phyloP scores from a whole-genome alignment of 2,113 vertebrate genomes.

The Hirundichthys speculiger region DNA sequence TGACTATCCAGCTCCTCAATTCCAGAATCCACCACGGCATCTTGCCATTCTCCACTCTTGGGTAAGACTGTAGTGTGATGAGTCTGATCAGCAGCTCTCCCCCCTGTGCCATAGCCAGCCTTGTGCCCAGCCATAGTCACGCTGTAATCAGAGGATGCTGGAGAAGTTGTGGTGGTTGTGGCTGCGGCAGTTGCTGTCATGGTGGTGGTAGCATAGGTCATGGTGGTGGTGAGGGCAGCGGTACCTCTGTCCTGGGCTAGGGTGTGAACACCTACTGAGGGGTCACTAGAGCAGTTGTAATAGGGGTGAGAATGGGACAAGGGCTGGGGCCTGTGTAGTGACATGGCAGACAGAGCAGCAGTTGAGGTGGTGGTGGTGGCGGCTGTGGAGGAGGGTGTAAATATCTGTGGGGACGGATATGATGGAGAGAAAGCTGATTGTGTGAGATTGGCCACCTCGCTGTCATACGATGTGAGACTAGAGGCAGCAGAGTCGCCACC shows the following conservation, averaged over 20 bases:
- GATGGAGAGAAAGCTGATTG: constrained; percentile 83
- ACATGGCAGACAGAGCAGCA: constrained; percentile 45
- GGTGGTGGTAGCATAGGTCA: constrained; percentile 76
- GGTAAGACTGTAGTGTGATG: constrained; percentile 39
- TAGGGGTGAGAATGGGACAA: constrained; percentile 72
- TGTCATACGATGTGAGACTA: constrained; percentile 93
- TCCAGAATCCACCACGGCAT: constrained; percentile 87
- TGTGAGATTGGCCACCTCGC: constrained; percentile 91
- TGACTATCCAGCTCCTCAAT: constrained; percentile 92
- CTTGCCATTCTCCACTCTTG: constrained; percentile 80
- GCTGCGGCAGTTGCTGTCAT: constrained; percentile 72
- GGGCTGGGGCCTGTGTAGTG: constrained; percentile 80
- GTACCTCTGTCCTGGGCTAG: constrained; percentile 72
- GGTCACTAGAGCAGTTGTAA: constrained; percentile 61
- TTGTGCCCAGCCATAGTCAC: constrained; percentile 41
- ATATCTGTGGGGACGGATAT: constrained; percentile 73
- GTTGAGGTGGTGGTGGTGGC: constrained; percentile 44
- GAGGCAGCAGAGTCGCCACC: constrained; percentile 88
- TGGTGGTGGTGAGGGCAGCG: constrained; percentile 72
- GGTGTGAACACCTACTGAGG: constrained; percentile 36
- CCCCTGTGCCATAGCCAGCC: constrained; percentile 23
- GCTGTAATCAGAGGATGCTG: constrained; percentile 64
- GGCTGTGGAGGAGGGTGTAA: constrained; percentile 60
- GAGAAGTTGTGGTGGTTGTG: constrained; percentile 67
- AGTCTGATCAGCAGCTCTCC: constrained; percentile 48